These are phyloP conservation scores for Toxostoma redivivum DNA, from an alignment of 2,113 vertebrate genomes.

Conservation along the genomic window DNA sequence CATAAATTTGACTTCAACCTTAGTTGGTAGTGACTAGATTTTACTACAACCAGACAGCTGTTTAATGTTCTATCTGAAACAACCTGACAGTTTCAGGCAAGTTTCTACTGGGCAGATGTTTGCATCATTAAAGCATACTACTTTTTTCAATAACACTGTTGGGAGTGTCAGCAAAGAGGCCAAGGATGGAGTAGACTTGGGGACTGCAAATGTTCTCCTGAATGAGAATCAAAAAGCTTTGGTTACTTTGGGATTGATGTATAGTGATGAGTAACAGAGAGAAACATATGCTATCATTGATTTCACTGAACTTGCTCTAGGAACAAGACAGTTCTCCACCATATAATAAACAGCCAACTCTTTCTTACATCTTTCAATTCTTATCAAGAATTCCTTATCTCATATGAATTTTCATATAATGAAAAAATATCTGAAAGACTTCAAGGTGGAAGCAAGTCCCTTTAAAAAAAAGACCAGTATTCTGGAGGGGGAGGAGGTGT, in stretches of 20 bases:
- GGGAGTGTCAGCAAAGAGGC: neutral
- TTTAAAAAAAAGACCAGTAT: neutral
- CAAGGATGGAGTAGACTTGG: neutral
- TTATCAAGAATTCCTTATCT: neutral
- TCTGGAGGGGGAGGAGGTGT: neutral
- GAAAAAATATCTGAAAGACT: neutral
- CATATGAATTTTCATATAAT: neutral
- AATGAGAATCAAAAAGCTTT: neutral
- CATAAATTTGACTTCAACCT: neutral
- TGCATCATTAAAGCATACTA: neutral
- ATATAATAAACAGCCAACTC: neutral
- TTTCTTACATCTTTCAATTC: neutral
- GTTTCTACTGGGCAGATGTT: neutral
- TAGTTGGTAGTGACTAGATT: neutral
- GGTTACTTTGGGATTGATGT: neutral
- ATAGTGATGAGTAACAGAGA: neutral
- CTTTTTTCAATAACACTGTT: neutral
- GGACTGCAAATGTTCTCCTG: neutral
- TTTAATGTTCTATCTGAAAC: neutral
- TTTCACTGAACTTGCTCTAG: neutral
- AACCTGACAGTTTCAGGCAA: neutral
- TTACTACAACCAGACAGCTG: neutral
- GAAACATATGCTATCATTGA: neutral
- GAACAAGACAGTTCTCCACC: neutral
- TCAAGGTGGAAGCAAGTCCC: neutral